Evolutionary conservation across 2,797 vertebrate species (phyloP), one percentile per base, ranked within the genome.

Genomic region (Acanthurus lineatus): DNA sequence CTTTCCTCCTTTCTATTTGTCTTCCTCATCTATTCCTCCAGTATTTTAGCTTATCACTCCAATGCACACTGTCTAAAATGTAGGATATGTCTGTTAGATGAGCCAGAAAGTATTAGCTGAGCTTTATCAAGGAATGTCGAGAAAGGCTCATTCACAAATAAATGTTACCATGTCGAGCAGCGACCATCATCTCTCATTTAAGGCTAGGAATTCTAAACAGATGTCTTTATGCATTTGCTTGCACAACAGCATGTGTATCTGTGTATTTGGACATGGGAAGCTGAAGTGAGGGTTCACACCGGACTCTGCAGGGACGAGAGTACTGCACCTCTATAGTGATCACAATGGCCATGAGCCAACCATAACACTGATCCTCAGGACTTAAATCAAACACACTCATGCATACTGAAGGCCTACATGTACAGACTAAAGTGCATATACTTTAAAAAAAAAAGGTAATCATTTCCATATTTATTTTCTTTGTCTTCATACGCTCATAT

Each of bases 391-490:
- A 75, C 69, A 58, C 74, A 75, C 54, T 59, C 35, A 68, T 59
- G 47, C 48, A 74, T 42, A 48, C 42, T 62, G 40, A 9, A 42
- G 9, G 9, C 40, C 28, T 42, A 57, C 49, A 80, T 68, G 52
- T 38, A 4, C 62, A 62, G 35, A 76, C 74, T 73, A 58, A 19
- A 63, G 60, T 25, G 54, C 69, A 69, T 72, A 77, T 6, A 32
- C 73, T 77, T 58, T 35, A 35, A 76, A 61, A 81, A 84, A 82
- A 67, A 53, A 62, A 65, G 66, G 79, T 89, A 87, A 92, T 92
- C 73, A 89, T 89, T 92, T 86, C 85, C 88, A 92, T 85, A 81
- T 86, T 88, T 85, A 71, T 87, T 88, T 87, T 76, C 79, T 79
- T 17, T 87, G 40, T 12, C 9, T 42, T 42, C 40, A 42, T 86